Conservation (phyloP, 2,113 vertebrate genomes). For the Cairina moschata region DNA sequence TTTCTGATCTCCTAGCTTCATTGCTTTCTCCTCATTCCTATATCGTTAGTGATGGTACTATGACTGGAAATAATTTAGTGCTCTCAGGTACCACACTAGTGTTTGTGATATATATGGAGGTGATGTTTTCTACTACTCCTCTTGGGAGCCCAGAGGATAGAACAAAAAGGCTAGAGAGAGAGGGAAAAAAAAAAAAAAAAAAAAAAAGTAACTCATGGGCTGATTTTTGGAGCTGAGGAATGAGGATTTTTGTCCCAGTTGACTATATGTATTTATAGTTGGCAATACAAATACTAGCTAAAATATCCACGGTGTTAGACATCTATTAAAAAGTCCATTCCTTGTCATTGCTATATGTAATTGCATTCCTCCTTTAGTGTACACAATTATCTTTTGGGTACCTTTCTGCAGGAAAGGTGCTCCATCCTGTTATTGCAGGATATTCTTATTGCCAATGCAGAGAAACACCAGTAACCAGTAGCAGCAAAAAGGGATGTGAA, state of each 20-base stretch:
- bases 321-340: background rate
- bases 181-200: background rate
- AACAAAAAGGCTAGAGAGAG: background rate
- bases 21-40: accelerated
- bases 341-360: background rate
- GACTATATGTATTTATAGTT: background rate
- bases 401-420: background rate
- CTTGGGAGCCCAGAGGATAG: background rate
- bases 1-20: background rate
- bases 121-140: background rate
- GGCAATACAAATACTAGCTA: background rate
- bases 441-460: background rate
- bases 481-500: background rate
- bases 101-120: background rate
- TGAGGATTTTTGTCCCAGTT: background rate
- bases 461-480: background rate
- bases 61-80: background rate
- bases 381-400: background rate
- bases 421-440: accelerated
- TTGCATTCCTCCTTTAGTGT: background rate
- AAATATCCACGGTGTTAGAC: background rate
- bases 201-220: background rate
- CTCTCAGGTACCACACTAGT: background rate
- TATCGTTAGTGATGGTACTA: background rate
- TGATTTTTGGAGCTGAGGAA: background rate